phyloP scores from a whole-genome alignment of 2,113 vertebrate species.

The Paramormyrops kingsleyae region DNA sequence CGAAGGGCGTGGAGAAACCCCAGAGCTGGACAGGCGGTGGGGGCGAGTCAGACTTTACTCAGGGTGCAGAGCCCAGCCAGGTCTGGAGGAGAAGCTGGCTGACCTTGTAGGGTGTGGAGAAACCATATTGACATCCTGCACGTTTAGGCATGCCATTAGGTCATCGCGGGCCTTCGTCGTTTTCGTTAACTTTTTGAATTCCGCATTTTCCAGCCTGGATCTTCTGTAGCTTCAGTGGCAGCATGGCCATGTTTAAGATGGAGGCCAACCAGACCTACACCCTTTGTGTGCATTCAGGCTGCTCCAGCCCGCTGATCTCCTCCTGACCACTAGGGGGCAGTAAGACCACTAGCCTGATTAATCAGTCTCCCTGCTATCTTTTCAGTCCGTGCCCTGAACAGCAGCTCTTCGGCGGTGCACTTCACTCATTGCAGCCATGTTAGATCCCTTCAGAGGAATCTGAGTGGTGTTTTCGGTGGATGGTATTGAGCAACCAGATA shows the following conservation, averaged over 20 bases:
- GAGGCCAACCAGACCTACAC: not conserved
- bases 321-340: not conserved
- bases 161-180: not conserved
- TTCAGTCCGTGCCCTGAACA: not conserved
- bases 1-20: not conserved
- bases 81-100: not conserved
- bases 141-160: not conserved
- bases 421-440: not conserved
- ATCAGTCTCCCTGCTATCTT: not conserved
- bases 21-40: not conserved
- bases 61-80: not conserved
- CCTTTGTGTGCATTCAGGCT: not conserved
- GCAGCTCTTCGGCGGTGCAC: not conserved
- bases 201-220: not conserved
- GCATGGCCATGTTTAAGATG: not conserved
- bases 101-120: not conserved
- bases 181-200: not conserved
- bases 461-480: not conserved
- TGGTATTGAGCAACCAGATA: constrained; percentile 7
- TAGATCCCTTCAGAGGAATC: not conserved
- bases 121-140: not conserved
- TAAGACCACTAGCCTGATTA: not conserved
- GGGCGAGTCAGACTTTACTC: not conserved
- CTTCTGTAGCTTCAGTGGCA: not conserved
- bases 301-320: not conserved